Percentiles rank a stretch among this genome's conserved stretches.
Evolutionary conservation across 2,888 invertebrate species (phyloP).

Genomic region (Drosophila pseudotalamancana): DNA sequence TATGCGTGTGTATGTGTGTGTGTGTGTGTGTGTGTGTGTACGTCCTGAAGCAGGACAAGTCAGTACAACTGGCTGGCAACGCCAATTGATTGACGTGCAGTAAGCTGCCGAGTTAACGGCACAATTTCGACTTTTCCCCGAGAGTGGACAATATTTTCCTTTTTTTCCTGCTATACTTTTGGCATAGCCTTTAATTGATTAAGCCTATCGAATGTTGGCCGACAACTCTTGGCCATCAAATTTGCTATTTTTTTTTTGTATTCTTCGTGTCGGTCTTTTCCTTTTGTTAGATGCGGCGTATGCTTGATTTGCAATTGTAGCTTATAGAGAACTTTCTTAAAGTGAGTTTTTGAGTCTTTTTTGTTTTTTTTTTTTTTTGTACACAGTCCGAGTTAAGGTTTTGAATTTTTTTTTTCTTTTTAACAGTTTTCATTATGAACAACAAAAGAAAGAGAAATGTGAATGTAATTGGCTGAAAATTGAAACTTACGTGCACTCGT

Average conservation of each 20-base stretch:
- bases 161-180: conserved; percentile 12
- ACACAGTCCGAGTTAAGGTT: conserved; percentile 48
- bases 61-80: conserved; percentile 18
- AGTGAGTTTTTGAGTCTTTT: not conserved
- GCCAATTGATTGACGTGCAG: conserved; percentile 49
- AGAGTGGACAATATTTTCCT: not conserved
- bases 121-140: conserved; percentile 13
- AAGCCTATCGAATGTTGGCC: conserved; percentile 57
- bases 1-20: not conserved
- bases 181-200: conserved; percentile 65
- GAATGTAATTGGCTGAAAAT: conserved; percentile 10
- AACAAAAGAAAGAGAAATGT: conserved; percentile 57
- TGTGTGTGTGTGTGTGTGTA: not conserved
- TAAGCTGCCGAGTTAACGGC: conserved; percentile 35
- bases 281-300: conserved; percentile 27
- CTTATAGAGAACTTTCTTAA: not conserved
- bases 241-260: conserved; percentile 19
- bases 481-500: conserved; percentile 96
- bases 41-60: not conserved
- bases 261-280: no score
- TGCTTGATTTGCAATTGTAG: conserved; percentile 5
- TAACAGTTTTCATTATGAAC: conserved; percentile 20
- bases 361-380: conserved; percentile 6
- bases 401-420: conserved; percentile 2
- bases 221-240: conserved; percentile 17